Base-by-base conservation (phyloP, 2,113 vertebrate species). In the Octodon degus region DNA sequence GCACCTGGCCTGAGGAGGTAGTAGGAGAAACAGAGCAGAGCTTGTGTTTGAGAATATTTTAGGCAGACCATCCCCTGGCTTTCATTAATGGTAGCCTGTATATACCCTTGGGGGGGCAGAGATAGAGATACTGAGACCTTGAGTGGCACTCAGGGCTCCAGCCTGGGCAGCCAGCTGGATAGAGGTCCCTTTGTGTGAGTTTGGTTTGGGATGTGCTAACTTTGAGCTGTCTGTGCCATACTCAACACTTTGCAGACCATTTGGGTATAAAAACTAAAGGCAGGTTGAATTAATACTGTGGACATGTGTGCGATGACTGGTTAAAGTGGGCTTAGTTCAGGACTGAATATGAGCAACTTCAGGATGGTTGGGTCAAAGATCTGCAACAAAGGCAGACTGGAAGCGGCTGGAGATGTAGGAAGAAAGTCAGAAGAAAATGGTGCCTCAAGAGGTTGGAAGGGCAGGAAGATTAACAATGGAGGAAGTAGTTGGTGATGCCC, bases 361-460 rank as follows among this genome's bases (percentile, higher is more conserved):
- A 43, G 85, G 43, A 37, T 60, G 47, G 34, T 4, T 89, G 20
- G 32, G 43, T 62, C 80, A 93, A 79, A 20, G 30, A 60, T 37
- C 32, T 63, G 70, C 14, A 3, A 10, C 40, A 32, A 58, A 87
- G 53, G 60, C 2, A 0, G 40, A 85, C 53, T 89, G n/a, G 91
- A 93, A 92, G 86, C 37, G n/a, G n/a, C 6, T 3, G 7, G 74
- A 65, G 30, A 74, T 37, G 32, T 19, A 60, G 20, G 53, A 86
- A 50, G 34, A 79, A n/a, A 27, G 43, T 72, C 37, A 12, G 63
- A 67, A 90, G 47, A 25, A 88, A 91, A 93, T 5, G 2, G 22
- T 58, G 37, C 67, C 79, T 91, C 74, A 50, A 55, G 79, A 93
- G 86, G 20, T 93, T 55, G 80, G 83, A 37, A 32, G 86, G 86